Conservation (phyloP, 2,888 invertebrate genomes). For the Nymphalis urticae region DNA sequence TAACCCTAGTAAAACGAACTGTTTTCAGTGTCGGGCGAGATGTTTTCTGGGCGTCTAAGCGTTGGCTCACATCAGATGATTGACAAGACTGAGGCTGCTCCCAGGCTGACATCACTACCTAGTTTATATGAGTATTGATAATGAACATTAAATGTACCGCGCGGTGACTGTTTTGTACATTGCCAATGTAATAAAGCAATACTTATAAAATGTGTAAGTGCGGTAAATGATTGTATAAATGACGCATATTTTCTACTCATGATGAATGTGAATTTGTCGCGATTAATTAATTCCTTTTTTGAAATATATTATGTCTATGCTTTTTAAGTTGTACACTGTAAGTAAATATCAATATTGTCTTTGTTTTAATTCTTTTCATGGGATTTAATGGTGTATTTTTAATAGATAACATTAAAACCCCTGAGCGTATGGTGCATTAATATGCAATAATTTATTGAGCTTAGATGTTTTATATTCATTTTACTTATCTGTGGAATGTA, state of each 20-base stretch:
- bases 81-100: slow-evolving; percentile 79
- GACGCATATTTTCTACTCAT: slow-evolving; percentile 33
- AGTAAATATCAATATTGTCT: too few relatives aligned
- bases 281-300: slow-evolving; percentile 6
- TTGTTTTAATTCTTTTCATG: background rate
- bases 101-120: slow-evolving; percentile 68
- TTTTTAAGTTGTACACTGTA: slow-evolving; percentile 16
- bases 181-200: slow-evolving; percentile 45
- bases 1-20: slow-evolving; percentile 19
- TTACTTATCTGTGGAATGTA: slow-evolving; percentile 4
- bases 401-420: too few relatives aligned
- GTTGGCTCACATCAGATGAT: slow-evolving; percentile 70
- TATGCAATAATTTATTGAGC: slow-evolving; percentile 17
- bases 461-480: slow-evolving; percentile 29
- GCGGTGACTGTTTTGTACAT: slow-evolving; percentile 57
- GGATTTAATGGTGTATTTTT: background rate
- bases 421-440: too few relatives aligned
- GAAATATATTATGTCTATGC: slow-evolving; percentile 28
- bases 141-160: slow-evolving; percentile 47
- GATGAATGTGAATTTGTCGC: background rate
- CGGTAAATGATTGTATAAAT: slow-evolving; percentile 16
- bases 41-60: slow-evolving; percentile 53
- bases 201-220: slow-evolving; percentile 13
- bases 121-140: slow-evolving; percentile 67
- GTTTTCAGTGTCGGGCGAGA: slow-evolving; percentile 54